Evolutionary conservation across 2,888 invertebrate species (phyloP), one percentile per base, ranked within the genome.

Genomic region (Stenoptilia bipunctidactyla): DNA sequence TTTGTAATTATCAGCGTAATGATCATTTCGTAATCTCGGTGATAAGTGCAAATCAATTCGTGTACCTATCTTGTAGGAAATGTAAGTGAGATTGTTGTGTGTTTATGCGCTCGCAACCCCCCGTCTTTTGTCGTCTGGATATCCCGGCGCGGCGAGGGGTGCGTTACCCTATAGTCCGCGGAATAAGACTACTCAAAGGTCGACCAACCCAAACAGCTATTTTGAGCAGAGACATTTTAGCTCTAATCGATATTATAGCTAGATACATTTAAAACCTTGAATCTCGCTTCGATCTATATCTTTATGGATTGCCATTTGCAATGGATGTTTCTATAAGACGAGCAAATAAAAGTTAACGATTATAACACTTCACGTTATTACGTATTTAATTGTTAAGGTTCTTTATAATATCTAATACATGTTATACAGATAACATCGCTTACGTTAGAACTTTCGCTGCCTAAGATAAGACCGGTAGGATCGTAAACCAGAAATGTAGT

Each of bases 131-230:
- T 30, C 30, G 30, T n/a, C 20, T 3, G 20, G 30, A 2, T 3
- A 8, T n/a, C 30, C 30, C 30, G n/a, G 30, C 25, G 5, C 25
- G 25, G 5, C 30, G 30, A 30, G 30, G 20, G 30, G 30, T 30
- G 30, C 30, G 9, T 30, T 12, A 30, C 30, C 30, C 30, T 12
- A n/a, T 3, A 30, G 30, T 30, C 30, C 10, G 30, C 12, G 4
- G 30, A 30, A 30, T 30, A n/a, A 30, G 30, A n/a, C 30, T 30
- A 30, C 30, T 12, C 30, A 30, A 12, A 30, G 30, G 30, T 30
- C 9, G 30, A 12, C 20, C 30, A 30, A 30, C 30, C 30, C 30
- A n/a, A 10, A 9, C 20, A 5, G 20, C 8, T 20, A 5, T 8
- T 5, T 20, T 20, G 30, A 8, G 2, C 12, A 2, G 30, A 30